Conservation (phyloP, 2,113 vertebrate species). For the Semicossyphus pulcher region DNA sequence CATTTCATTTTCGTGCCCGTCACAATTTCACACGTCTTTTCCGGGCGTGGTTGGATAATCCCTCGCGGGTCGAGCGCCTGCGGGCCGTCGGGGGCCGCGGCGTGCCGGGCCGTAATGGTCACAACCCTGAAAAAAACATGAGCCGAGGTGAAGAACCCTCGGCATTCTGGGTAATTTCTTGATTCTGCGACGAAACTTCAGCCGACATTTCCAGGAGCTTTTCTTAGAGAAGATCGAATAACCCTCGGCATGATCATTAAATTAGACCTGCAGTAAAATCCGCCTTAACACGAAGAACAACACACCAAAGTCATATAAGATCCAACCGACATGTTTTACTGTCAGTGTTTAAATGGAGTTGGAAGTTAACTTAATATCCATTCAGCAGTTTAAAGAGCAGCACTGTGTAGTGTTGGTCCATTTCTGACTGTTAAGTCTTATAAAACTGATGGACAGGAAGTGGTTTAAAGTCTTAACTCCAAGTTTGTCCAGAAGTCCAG, state of each 20-base stretch:
- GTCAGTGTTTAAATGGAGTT: no score
- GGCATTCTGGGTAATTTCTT: constrained; percentile 25
- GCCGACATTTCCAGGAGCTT: constrained; percentile 23
- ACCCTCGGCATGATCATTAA: background rate
- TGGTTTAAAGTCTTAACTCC: no score
- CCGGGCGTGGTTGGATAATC: constrained; percentile 76
- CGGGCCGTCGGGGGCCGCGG: constrained; percentile 36
- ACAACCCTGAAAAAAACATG: constrained; percentile 29
- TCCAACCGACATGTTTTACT: no score
- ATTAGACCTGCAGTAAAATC: background rate
- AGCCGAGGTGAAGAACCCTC: constrained; percentile 20
- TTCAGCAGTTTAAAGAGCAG: no score
- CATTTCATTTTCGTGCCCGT: constrained; percentile 81
- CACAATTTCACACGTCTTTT: constrained; percentile 84
- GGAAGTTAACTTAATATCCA: no score
- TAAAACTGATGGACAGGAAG: no score
- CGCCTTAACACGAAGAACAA: background rate
- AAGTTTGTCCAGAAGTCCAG: no score
- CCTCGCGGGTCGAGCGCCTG: constrained; percentile 61
- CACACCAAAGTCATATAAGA: no score
- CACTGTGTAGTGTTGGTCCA: no score
- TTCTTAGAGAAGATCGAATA: constrained; percentile 2
- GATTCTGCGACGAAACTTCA: constrained; percentile 7
- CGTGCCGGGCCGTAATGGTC: constrained; percentile 58
- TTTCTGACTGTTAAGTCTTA: no score